Evolutionary conservation across 2,113 vertebrate genomes (phyloP).

Genomic region (Oncorhynchus clarkii): DNA sequence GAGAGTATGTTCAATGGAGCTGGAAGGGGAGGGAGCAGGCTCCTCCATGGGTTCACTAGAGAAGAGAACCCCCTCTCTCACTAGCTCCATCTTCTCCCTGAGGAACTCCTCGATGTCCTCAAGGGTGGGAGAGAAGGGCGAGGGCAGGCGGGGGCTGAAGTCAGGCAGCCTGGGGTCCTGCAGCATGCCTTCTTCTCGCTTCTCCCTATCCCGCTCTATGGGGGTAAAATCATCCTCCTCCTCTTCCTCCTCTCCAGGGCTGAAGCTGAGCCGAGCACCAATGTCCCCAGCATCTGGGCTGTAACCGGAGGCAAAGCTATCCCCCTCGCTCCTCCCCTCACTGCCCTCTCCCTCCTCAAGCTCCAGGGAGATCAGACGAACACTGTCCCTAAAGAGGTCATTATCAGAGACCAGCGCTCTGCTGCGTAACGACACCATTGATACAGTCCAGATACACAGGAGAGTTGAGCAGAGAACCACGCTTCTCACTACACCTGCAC

Average conservation of each 20-base stretch:
- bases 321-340: constrained; percentile 46
- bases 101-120: constrained; percentile 90
- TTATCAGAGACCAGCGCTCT: constrained; percentile 70
- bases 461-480: constrained; percentile 27
- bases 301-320: constrained; percentile 62
- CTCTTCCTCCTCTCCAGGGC: constrained; percentile 37
- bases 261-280: constrained; percentile 50
- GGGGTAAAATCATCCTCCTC: constrained; percentile 51
- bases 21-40: constrained; percentile 29
- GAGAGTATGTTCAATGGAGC: neutral
- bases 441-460: constrained; percentile 48
- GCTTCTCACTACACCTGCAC: constrained; percentile 42
- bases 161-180: constrained; percentile 72
- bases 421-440: constrained; percentile 85
- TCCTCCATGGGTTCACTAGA: constrained; percentile 41
- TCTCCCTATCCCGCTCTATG: constrained; percentile 27
- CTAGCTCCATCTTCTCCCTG: constrained; percentile 78
- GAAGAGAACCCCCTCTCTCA: constrained; percentile 60
- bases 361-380: constrained; percentile 55
- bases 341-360: constrained; percentile 51
- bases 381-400: constrained; percentile 64
- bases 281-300: constrained; percentile 54
- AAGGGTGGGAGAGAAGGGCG: constrained; percentile 80
- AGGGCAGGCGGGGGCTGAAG: constrained; percentile 68
- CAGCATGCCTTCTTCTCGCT: constrained; percentile 7